Evolutionary conservation across 2,797 vertebrate genomes (phyloP).

Genomic region (Gymnothorax reevesii): DNA sequence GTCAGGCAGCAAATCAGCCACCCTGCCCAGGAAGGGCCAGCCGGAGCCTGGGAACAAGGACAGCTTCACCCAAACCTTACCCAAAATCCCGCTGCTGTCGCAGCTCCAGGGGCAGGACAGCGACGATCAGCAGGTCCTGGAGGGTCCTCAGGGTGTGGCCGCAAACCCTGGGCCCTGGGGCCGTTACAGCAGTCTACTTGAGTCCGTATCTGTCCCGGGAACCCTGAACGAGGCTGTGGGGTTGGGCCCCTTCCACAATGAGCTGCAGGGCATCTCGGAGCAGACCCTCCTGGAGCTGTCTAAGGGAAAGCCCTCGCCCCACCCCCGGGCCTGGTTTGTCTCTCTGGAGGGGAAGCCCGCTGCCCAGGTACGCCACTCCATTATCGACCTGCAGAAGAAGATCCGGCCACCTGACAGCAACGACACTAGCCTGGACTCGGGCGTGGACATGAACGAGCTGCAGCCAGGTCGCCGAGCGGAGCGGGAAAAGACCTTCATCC

Average conservation of each 20-base stretch:
- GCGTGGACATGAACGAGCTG: slow-evolving; percentile 89
- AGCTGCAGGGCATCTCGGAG: slow-evolving; percentile 93
- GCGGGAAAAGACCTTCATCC: slow-evolving; percentile 82
- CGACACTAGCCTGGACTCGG: slow-evolving; percentile 88
- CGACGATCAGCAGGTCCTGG: slow-evolving; percentile 76
- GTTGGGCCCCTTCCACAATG: slow-evolving; percentile 78
- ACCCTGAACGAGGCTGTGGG: slow-evolving; percentile 78
- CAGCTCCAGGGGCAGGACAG: slow-evolving; percentile 66
- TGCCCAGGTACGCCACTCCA: slow-evolving; percentile 84
- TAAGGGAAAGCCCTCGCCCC: slow-evolving; percentile 77
- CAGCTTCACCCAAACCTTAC: slow-evolving; percentile 82
- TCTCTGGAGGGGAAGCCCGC: slow-evolving; percentile 88
- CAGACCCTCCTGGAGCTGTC: slow-evolving; percentile 86
- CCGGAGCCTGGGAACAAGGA: slow-evolving; percentile 74
- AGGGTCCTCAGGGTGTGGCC: slow-evolving; percentile 75
- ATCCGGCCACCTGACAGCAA: slow-evolving; percentile 78
- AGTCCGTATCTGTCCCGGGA: slow-evolving; percentile 86
- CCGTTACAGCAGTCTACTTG: slow-evolving; percentile 82
- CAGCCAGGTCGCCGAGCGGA: slow-evolving; percentile 81
- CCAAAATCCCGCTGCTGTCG: slow-evolving; percentile 72
- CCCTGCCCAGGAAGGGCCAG: slow-evolving; percentile 83
- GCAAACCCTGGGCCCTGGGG: slow-evolving; percentile 74
- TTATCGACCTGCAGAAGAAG: slow-evolving; percentile 81
- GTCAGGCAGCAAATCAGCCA: slow-evolving; percentile 74
- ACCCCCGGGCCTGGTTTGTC: slow-evolving; percentile 92